Conservation (phyloP, 2,888 invertebrate species). For the Psylliodes chrysocephalus region DNA sequence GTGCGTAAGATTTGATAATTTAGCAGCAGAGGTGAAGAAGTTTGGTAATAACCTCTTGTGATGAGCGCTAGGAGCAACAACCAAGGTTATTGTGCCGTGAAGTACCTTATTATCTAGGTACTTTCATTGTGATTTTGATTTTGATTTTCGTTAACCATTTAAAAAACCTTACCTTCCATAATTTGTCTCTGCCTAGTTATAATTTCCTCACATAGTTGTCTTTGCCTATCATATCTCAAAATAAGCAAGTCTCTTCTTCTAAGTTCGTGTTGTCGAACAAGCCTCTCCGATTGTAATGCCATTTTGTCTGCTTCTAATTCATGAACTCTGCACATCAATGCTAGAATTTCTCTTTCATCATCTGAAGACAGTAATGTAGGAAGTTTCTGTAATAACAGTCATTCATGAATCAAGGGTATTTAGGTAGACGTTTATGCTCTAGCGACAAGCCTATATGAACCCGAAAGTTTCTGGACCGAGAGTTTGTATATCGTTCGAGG, state of each 20-base stretch:
- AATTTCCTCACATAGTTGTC: slow-evolving; percentile 90
- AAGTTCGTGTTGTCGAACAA: slow-evolving; percentile 88
- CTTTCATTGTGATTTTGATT: too few relatives aligned
- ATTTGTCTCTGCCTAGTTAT: slow-evolving; percentile 87
- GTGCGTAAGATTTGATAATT: too few relatives aligned
- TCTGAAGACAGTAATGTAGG: slow-evolving; percentile 86
- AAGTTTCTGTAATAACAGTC: slow-evolving; percentile 73
- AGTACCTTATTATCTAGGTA: too few relatives aligned
- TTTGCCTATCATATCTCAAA: slow-evolving; percentile 83
- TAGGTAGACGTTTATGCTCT: too few relatives aligned
- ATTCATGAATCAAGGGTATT: neutral
- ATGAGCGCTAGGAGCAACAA: too few relatives aligned
- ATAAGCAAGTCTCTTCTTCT: slow-evolving; percentile 85
- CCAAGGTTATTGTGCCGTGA: too few relatives aligned
- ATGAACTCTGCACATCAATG: slow-evolving; percentile 90
- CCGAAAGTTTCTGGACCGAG: too few relatives aligned
- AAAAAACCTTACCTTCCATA: slow-evolving; percentile 77
- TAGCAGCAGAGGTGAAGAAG: too few relatives aligned
- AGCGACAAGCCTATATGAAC: too few relatives aligned
- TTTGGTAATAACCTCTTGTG: too few relatives aligned
- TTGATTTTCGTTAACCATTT: too few relatives aligned
- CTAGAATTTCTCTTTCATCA: slow-evolving; percentile 89
- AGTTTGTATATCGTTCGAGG: too few relatives aligned
- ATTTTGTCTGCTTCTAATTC: slow-evolving; percentile 94
- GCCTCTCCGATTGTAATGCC: slow-evolving; percentile 87